Conservation (phyloP, 35 echinoderm and acorn worm genomes). For the Acanthaster planci region DNA sequence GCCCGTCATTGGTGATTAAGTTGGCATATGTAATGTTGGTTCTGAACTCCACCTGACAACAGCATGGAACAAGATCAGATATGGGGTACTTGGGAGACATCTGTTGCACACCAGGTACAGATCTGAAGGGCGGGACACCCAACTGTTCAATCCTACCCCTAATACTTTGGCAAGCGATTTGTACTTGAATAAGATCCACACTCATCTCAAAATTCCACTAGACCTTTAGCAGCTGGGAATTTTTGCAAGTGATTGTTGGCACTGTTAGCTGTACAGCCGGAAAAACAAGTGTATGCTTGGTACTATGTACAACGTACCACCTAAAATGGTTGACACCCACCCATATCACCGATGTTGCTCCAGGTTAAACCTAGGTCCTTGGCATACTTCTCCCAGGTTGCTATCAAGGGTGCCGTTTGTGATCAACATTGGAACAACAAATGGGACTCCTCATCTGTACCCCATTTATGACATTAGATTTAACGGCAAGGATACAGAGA, state of each 20-base stretch:
- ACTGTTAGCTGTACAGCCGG: constrained; percentile 37
- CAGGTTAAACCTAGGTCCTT: constrained; percentile 28
- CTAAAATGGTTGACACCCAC: constrained; percentile 76
- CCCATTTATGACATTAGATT: constrained; percentile 5
- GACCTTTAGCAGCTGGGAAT: constrained; percentile 63
- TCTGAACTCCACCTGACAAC: neutral
- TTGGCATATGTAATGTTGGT: neutral
- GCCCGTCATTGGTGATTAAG: constrained; percentile 52
- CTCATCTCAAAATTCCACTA: too few relatives aligned
- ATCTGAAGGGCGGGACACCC: too few relatives aligned
- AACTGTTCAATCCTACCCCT: too few relatives aligned
- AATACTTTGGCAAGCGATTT: too few relatives aligned
- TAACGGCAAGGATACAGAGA: too few relatives aligned
- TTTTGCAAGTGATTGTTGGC: constrained; percentile 72
- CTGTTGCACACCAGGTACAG: too few relatives aligned
- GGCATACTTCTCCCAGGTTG: constrained; percentile 68
- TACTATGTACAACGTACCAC: constrained; percentile 66
- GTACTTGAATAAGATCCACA: too few relatives aligned
- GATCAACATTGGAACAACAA: constrained; percentile 69
- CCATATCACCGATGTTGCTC: neutral
- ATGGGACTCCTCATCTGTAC: constrained; percentile 20
- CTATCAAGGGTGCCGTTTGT: constrained; percentile 50
- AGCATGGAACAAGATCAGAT: neutral
- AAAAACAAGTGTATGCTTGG: constrained; percentile 83
- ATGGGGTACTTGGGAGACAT: too few relatives aligned